Base-by-base conservation (phyloP, 2,888 invertebrate species). In the Physocephala rufipes region DNA sequence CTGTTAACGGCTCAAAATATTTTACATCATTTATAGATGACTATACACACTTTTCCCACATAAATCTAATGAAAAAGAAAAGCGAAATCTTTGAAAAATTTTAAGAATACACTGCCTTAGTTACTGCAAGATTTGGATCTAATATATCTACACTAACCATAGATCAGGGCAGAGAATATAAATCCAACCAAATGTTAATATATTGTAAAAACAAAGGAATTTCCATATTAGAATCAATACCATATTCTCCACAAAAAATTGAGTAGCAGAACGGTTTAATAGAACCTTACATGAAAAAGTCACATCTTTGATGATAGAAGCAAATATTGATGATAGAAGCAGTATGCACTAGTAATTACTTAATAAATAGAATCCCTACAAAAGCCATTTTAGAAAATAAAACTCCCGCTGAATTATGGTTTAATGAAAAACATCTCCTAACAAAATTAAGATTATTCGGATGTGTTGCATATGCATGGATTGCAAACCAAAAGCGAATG, bases 291-390 rank as follows among this genome's bases (percentile, higher is more conserved):
- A 67, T 15, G 74, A 67, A 67, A 74, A 68, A 61, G 67, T 64
- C 5, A 45, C 70, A 28, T 47, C 72, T 3, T 62, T 74, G 70
- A 30, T 71, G 30, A 51, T 74, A 30, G 51, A 65, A 0, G 59
- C 74, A 74, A 2, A 47, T 70, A n/a, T 73, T 74, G 73, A 73
- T 72, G 72, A 71, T 71, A 12, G 74, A 76, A 45, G 72, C 73
- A 16, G 67, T 71, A 19, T n/a, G n/a, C n/a, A 63, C 71, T 15
- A 65, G 71, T 47, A 73, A 26, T 1, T 71, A 67, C 45, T 45
- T 73, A 28, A 61, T 47, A 30, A 70, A 72, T 58, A 36, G 71
- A 58, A 43, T 58, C 24, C 71, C 69, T 43, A 74, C 66, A 9
- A 70, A 24, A 5, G 24, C 68, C 15, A 45, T 45, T 12, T 45